phyloP scores from a whole-genome alignment of 2,888 invertebrate genomes.

The Xylocampa areola region DNA sequence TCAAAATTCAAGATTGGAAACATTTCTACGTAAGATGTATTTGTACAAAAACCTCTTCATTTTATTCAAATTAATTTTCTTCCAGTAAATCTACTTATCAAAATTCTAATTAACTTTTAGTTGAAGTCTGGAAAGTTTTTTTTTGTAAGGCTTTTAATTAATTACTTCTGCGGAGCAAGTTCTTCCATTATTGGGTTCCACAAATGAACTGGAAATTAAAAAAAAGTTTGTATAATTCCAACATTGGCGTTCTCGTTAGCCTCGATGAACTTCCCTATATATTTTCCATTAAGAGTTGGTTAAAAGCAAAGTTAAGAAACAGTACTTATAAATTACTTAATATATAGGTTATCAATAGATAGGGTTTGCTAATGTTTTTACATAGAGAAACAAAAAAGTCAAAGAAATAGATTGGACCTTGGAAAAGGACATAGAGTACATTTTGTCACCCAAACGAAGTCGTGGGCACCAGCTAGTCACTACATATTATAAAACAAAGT shows the following conservation, averaged over 20 bases:
- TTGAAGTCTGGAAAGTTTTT: not conserved
- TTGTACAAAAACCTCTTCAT: no score
- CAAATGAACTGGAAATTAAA: conserved; percentile 34
- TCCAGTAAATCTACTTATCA: not conserved
- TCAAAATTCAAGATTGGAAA: no score
- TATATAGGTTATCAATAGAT: no score
- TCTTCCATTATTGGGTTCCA: conserved; percentile 20
- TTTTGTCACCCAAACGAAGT: no score
- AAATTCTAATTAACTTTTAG: not conserved
- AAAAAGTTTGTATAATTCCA: conserved; percentile 16
- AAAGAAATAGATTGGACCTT: no score
- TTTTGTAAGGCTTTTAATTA: conserved; percentile 15
- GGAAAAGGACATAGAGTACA: no score
- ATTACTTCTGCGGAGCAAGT: conserved; percentile 24
- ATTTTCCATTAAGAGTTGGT: conserved; percentile 21
- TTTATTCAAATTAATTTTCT: not conserved
- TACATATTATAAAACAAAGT: no score
- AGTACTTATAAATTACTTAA: no score
- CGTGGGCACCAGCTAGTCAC: no score
- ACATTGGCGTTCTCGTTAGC: conserved; percentile 11
- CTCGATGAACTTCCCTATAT: conserved; percentile 20
- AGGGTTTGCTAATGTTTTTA: no score
- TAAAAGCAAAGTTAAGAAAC: conserved; percentile 23
- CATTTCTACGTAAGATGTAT: no score
- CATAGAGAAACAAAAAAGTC: no score